Conservation (phyloP, 1,140 invertebrate species). For the Drosophila tristis region DNA sequence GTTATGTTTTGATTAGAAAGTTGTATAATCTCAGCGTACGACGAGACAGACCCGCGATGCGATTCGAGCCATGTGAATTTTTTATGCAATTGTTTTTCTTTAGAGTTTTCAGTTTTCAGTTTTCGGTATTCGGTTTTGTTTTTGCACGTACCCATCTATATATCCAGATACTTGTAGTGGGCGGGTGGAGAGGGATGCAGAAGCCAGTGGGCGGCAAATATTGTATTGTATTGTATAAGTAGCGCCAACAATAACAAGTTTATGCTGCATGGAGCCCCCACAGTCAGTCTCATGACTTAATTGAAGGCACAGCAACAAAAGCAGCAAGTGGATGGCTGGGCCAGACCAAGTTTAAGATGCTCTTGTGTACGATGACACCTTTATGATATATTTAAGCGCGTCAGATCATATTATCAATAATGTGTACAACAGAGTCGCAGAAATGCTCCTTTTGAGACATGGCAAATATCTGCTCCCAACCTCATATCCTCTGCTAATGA, state of each 20-base stretch:
- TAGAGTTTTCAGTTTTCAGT: conserved; percentile 44
- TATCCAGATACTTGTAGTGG: neutral
- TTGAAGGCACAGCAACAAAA: conserved; percentile 54
- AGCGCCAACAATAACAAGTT: conserved; percentile 54
- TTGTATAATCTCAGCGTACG: conserved; percentile 68
- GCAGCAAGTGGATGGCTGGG: conserved; percentile 5
- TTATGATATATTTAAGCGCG: too few relatives aligned
- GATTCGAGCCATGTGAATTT: conserved; percentile 74
- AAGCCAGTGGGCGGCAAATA: conserved; percentile 16
- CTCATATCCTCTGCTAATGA: too few relatives aligned
- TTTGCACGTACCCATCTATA: conserved; percentile 53
- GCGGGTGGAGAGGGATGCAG: neutral
- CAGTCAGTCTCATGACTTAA: conserved; percentile 69
- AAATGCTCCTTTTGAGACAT: conserved; percentile 1
- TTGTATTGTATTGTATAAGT: conserved; percentile 73
- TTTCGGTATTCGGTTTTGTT: conserved; percentile 32
- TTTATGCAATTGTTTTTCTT: conserved; percentile 80
- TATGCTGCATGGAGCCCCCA: conserved; percentile 57
- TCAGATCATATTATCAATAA: too few relatives aligned
- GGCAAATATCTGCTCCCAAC: neutral
- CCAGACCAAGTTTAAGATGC: too few relatives aligned
- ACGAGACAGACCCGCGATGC: conserved; percentile 26
- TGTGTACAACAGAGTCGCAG: too few relatives aligned
- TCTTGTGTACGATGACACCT: too few relatives aligned
- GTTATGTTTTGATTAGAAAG: conserved; percentile 79